Base-by-base conservation (phyloP, 2,797 vertebrate species). In the Rhinichthys osculus region DNA sequence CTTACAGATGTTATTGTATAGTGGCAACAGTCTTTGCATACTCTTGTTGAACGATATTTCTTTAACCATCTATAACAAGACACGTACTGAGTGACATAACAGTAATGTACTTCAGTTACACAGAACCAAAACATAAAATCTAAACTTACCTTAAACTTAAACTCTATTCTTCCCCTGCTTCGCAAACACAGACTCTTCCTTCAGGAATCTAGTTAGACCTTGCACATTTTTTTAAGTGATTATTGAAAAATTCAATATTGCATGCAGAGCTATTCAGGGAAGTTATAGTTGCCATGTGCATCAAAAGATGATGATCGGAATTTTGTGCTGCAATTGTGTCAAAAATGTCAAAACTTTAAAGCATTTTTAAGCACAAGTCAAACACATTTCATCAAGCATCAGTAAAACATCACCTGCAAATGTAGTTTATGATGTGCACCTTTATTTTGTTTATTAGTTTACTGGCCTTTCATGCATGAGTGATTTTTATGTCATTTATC, bases 121-220 rank as follows among this genome's bases (percentile, higher is more conserved):
- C 35, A 78, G 52, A 38, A 23, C 19, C 52, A 27, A 62, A 62
- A 42, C 38, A 35, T 16, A 27, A 78, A 64, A 11, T 59, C 40
- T 19, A 64, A 44, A 19, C 38, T 10, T 78, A 30, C n/a, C 57
- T 21, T 30, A 19, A 30, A 19, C 40, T 72, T 27, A 0, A 72
- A 44, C 40, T 3, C 62, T 30, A 3, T 44, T 64, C 16, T 30
- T n/a, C 33, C 1, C n/a, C 54, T 62, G 38, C 54, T 62, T 78
- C 62, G 23, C 38, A 44, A 79, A 44, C 44, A 50, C 16, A 2
- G 5, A 5, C 7, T 7, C n/a, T 30, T 79, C n/a, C 77, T 33
- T 47, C 59, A 47, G 59, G 40, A 66, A 79, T 78, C 35, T 42
- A 30, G 57, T 44, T 44, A 78, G 77, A 78, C 57, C 77, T 79